phyloP scores from a whole-genome alignment of 2,888 invertebrate genomes.

The Neoitamus cyanurus region DNA sequence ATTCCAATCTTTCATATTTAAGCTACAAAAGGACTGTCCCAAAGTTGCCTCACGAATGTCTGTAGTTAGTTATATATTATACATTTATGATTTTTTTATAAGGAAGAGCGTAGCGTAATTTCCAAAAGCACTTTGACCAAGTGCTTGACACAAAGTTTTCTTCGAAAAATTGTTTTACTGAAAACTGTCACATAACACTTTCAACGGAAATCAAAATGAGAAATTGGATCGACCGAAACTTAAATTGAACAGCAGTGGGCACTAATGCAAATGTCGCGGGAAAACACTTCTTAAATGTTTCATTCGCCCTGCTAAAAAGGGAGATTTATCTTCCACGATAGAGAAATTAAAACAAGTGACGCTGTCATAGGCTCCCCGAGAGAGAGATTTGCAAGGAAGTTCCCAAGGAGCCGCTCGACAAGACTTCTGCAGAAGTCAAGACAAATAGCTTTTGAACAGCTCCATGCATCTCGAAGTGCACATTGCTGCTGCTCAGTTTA shows the following conservation, averaged over 20 bases:
- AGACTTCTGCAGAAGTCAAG: background rate
- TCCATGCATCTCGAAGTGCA: constrained; percentile 14
- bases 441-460: constrained; percentile 10
- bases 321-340: background rate
- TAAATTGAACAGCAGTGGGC: background rate
- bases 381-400: background rate
- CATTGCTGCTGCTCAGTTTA: constrained; percentile 19
- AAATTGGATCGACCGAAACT: background rate
- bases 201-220: background rate
- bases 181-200: background rate
- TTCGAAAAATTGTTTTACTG: background rate
- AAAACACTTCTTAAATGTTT: background rate
- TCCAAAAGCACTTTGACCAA: background rate
- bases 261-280: background rate
- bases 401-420: background rate
- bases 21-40: no score
- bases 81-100: no score
- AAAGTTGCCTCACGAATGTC: no score
- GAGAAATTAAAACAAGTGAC: constrained; percentile 17
- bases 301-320: background rate
- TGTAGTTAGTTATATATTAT: no score
- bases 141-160: background rate
- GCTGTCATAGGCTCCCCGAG: background rate
- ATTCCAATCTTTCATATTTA: no score
- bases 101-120: no score